A percentile compares a stretch with the other conserved stretches of the same genome.
These are phyloP conservation scores for Pituophis catenifer DNA, from an alignment of 2,113 vertebrate species.

Conservation along the genomic window DNA sequence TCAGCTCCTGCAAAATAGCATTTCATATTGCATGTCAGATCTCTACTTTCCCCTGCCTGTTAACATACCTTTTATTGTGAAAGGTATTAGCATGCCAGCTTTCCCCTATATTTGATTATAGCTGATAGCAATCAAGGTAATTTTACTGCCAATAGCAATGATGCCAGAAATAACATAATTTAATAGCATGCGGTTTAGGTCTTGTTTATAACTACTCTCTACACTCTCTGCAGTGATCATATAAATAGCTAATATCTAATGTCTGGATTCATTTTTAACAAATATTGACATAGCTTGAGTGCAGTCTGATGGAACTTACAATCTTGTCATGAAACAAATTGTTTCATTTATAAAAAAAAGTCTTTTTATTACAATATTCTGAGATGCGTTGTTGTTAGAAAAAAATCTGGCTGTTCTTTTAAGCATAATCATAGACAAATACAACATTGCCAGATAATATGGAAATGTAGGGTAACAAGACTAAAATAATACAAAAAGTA, in stretches of 20 bases:
- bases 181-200: constrained; percentile 61
- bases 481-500: background rate
- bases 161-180: constrained; percentile 57
- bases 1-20: constrained; percentile 56
- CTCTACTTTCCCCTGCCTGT: constrained; percentile 29
- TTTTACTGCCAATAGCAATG: constrained; percentile 76
- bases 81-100: constrained; percentile 62
- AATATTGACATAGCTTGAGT: constrained; percentile 8
- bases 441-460: background rate
- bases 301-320: constrained; percentile 26
- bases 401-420: constrained; percentile 3
- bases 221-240: constrained; percentile 33
- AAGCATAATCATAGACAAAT: constrained; percentile 19
- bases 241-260: constrained; percentile 37
- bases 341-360: background rate
- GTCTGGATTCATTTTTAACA: constrained; percentile 22
- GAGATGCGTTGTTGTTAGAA: constrained; percentile 30
- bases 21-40: constrained; percentile 55
- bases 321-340: background rate
- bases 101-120: constrained; percentile 78
- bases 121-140: constrained; percentile 75
- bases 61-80: constrained; percentile 47
- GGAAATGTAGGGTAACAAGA: constrained; percentile 21
- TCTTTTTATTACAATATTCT: constrained; percentile 17
- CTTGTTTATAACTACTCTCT: constrained; percentile 67